phyloP scores from a whole-genome alignment of 2,113 vertebrate genomes.

The Myiopsitta monachus region DNA sequence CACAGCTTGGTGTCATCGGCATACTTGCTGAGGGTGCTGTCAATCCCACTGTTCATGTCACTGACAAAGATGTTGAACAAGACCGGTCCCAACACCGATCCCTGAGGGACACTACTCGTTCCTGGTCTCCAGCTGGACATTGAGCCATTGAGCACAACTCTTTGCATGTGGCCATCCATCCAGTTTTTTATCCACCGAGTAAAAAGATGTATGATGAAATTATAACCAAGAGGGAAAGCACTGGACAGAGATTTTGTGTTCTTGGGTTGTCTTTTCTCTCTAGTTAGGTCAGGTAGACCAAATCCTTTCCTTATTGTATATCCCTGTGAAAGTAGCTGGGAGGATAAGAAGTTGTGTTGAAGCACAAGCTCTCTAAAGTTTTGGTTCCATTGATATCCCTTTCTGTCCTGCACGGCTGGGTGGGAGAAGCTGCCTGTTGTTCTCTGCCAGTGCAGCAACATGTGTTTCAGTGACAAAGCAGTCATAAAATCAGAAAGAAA shows the following conservation, averaged over 20 bases:
- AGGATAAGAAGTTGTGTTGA: neutral
- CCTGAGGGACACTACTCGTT: no score
- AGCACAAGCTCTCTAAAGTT: neutral
- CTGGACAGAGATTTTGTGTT: neutral
- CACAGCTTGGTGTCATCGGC: no score
- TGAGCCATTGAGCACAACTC: no score
- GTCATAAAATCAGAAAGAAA: neutral
- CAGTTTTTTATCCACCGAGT: no score
- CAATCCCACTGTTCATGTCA: no score
- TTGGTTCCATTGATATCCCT: rapidly evolving
- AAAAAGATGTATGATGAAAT: neutral
- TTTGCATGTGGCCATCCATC: no score
- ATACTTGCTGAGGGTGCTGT: no score
- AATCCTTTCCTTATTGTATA: neutral
- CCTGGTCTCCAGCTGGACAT: no score
- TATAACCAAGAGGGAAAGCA: neutral
- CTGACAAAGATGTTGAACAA: no score
- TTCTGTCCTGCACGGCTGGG: rapidly evolving
- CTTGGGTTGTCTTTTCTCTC: neutral
- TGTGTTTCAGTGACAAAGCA: neutral
- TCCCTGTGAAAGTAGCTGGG: neutral
- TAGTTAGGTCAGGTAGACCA: neutral
- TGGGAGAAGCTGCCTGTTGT: rapidly evolving
- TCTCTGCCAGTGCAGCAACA: neutral
- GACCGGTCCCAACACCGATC: no score